Percentiles rank a stretch among this genome's conserved stretches.
Conservation (phyloP, 1,140 invertebrate species). For the Callitettix versicolor region DNA sequence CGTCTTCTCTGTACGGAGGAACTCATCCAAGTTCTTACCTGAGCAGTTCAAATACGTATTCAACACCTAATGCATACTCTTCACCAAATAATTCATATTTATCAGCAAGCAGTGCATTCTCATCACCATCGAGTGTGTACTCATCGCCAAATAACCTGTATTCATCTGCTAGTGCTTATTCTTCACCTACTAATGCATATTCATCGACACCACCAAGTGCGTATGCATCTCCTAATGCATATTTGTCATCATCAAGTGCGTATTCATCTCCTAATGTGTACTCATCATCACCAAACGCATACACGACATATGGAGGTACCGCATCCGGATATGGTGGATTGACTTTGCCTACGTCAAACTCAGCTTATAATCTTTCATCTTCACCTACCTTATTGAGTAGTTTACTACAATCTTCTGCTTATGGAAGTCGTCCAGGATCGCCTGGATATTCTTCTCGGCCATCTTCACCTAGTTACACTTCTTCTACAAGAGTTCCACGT, state of each 20-base stretch:
- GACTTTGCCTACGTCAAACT: constrained; percentile 37
- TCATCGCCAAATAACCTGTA: neutral
- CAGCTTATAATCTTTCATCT: constrained; percentile 10
- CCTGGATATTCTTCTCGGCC: constrained; percentile 6
- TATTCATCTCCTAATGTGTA: constrained; percentile 2
- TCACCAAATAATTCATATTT: too few species aligned
- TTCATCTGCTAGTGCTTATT: neutral
- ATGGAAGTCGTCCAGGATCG: constrained; percentile 15
- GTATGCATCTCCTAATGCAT: constrained; percentile 9
- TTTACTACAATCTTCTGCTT: constrained; percentile 11
- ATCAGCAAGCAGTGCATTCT: neutral
- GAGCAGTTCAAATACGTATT: too few species aligned
- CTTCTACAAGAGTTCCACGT: neutral
- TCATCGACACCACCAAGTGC: constrained; percentile 15
- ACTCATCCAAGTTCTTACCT: too few species aligned
- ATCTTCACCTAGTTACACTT: constrained; percentile 8
- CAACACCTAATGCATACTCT: too few species aligned
- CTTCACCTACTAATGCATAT: constrained; percentile 3
- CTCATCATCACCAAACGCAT: constrained; percentile 13
- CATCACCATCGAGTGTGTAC: neutral
- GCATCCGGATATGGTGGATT: constrained; percentile 49
- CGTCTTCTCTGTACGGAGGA: too few species aligned
- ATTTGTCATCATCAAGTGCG: neutral
- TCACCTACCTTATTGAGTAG: constrained; percentile 14
- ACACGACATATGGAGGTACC: constrained; percentile 46